Evolutionary conservation across 2,888 invertebrate genomes (phyloP).

Genomic region (Agrotis ipsilon): DNA sequence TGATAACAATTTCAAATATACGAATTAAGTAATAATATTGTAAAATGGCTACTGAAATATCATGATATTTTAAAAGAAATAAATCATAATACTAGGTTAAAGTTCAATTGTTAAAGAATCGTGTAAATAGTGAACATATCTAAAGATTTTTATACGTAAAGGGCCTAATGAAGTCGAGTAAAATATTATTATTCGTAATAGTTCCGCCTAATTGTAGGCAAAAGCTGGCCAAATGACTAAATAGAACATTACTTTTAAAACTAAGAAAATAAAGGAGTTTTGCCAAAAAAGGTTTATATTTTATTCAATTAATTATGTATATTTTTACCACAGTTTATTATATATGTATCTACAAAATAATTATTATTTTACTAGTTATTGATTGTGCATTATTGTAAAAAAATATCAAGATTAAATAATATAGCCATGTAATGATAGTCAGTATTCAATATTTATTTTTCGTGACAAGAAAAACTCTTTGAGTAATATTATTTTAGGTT

Average conservation of each 20-base stretch:
- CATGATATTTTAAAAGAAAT: neutral
- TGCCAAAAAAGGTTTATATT: conserved; percentile 10
- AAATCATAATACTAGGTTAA: neutral
- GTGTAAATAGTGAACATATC: conserved; percentile 54
- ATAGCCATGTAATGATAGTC: neutral
- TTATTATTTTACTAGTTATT: conserved; percentile 1
- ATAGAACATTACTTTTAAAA: neutral
- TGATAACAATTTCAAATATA: conserved; percentile 36
- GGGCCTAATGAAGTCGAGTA: neutral
- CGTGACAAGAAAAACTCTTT: neutral
- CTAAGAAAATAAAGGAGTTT: neutral
- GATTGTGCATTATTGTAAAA: conserved; percentile 8
- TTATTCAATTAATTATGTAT: neutral
- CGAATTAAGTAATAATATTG: conserved; percentile 8
- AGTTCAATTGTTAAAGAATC: conserved; percentile 11
- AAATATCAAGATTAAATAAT: neutral
- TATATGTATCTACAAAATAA: conserved; percentile 13
- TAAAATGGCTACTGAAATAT: conserved; percentile 16
- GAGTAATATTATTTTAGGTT: neutral
- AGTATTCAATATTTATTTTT: neutral
- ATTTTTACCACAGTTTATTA: conserved; percentile 2
- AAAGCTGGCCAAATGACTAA: conserved; percentile 25
- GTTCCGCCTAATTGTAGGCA: conserved; percentile 43
- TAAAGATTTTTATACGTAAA: conserved; percentile 57
- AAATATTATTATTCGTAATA: conserved; percentile 19